Evolutionary conservation across 2,113 vertebrate species (phyloP).

Genomic region (Dermatemys mawii): DNA sequence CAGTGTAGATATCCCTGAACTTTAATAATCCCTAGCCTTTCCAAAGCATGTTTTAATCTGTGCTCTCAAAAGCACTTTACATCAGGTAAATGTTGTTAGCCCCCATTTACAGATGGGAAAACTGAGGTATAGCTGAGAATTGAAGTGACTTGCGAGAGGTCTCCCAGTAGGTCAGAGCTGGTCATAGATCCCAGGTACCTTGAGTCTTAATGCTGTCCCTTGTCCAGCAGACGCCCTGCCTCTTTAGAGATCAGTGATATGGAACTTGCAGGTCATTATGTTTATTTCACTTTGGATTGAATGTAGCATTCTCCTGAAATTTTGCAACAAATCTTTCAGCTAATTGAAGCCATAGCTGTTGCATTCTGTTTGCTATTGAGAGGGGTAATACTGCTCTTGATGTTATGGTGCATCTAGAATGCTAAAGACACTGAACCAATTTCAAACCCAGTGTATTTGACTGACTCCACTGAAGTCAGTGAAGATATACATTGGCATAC

Average conservation of each 20-base stretch:
- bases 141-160: background rate
- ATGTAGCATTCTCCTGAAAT: background rate
- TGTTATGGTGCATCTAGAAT: background rate
- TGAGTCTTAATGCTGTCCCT: background rate
- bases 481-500: background rate
- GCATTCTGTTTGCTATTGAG: background rate
- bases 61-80: background rate
- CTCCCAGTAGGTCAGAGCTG: background rate
- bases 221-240: background rate
- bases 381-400: background rate
- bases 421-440: background rate
- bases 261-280: background rate
- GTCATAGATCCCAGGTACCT: background rate
- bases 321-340: background rate
- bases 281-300: background rate
- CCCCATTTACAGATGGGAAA: background rate
- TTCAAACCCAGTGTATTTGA: background rate
- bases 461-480: background rate
- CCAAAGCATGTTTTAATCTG: slow-evolving; percentile 10
- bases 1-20: background rate
- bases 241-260: background rate
- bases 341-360: background rate
- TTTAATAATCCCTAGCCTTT: slow-evolving; percentile 26
- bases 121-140: background rate
- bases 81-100: slow-evolving; percentile 22